These are phyloP conservation scores for Australoheros facetus DNA, from an alignment of 2,797 vertebrate genomes.

Conservation along the genomic window DNA sequence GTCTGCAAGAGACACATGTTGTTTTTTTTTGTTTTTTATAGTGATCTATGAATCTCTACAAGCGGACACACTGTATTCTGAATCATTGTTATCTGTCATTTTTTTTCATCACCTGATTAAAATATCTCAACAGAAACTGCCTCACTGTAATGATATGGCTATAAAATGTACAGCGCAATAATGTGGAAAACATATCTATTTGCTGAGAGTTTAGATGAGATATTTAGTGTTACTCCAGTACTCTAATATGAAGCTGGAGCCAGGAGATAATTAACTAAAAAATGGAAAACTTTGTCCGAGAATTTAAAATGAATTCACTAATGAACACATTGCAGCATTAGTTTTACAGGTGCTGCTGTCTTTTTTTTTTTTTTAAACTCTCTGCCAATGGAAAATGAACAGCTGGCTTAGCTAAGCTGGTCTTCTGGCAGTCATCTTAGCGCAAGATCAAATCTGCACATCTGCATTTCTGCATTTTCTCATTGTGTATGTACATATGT, in stretches of 20 bases:
- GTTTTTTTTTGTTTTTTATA: background rate
- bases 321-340: too few species aligned
- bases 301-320: too few species aligned
- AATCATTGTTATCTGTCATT: background rate
- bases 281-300: too few species aligned
- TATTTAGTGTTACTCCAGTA: background rate
- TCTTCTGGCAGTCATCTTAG: background rate
- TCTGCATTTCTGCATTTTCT: background rate
- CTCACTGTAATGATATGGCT: background rate
- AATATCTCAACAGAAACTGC: background rate
- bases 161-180: background rate
- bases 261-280: too few species aligned
- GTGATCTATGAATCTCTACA: background rate
- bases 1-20: background rate
- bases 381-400: background rate
- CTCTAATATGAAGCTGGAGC: background rate
- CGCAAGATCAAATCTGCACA: background rate
- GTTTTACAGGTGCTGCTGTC: too few species aligned
- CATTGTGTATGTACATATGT: background rate
- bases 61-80: background rate
- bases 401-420: background rate
- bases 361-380: background rate
- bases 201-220: background rate
- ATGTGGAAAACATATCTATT: background rate
- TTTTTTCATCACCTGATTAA: background rate